Evolutionary conservation across 1,140 invertebrate species (phyloP).

Genomic region (Nasonia vitripennis): DNA sequence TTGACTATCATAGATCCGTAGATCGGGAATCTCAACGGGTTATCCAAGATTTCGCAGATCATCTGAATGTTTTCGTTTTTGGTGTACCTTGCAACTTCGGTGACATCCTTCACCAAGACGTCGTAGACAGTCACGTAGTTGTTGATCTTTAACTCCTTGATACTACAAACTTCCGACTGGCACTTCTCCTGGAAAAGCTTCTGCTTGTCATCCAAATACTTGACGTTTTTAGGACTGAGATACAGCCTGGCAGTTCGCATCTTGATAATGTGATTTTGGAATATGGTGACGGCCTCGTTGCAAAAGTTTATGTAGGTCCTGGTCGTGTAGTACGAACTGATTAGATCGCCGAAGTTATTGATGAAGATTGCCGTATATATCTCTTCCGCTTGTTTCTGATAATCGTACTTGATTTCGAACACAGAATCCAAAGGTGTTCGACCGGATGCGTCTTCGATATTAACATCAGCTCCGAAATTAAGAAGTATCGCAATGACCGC

Average conservation of each 20-base stretch:
- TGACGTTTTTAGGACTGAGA: conserved; percentile 2
- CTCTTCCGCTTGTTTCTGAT: not conserved
- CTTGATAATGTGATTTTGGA: conserved; percentile 18
- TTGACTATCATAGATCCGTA: not conserved
- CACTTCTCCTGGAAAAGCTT: not conserved
- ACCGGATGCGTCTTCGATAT: conserved; percentile 32
- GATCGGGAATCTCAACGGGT: not conserved
- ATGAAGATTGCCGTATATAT: not conserved
- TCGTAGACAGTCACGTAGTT: conserved; percentile 3
- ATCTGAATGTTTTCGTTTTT: conserved; percentile 30
- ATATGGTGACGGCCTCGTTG: not conserved
- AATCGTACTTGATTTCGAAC: not conserved
- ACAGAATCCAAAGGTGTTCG: conserved; percentile 26
- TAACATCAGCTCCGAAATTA: conserved; percentile 37
- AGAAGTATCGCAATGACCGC: conserved; percentile 53
- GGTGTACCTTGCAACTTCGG: not conserved
- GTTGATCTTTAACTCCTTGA: conserved; percentile 16
- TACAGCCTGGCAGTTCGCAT: not conserved
- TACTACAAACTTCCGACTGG: not conserved
- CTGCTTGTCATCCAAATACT: not conserved
- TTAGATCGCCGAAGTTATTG: not conserved
- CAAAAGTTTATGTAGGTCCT: not conserved
- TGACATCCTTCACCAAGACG: conserved; percentile 2
- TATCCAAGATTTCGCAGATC: not conserved
- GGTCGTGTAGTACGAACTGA: not conserved